These are phyloP conservation scores for Serilophus lunatus DNA, from an alignment of 2,113 vertebrate species.

Conservation along the genomic window DNA sequence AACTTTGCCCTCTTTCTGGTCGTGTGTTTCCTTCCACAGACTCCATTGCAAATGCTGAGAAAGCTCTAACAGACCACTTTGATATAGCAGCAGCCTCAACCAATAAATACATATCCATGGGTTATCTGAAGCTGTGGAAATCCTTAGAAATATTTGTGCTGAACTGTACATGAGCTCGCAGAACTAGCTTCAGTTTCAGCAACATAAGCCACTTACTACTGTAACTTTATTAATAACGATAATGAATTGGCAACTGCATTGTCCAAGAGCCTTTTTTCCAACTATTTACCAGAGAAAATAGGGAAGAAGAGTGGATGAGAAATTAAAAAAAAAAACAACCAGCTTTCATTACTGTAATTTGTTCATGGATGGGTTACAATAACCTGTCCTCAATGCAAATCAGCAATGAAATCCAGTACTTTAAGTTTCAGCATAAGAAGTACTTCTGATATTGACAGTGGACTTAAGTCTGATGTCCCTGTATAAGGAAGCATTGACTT, in stretches of 20 bases:
- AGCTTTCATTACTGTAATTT: not conserved
- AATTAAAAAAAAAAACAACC: not conserved
- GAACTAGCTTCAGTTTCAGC: not conserved
- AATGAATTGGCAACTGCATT: not conserved
- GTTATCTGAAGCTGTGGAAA: not conserved
- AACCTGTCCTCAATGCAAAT: not conserved
- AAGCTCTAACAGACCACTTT: not conserved
- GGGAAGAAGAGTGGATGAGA: not conserved
- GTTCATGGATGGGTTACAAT: not conserved
- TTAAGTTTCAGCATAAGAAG: conserved; percentile 6
- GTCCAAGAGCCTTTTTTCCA: not conserved
- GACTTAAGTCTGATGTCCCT: not conserved
- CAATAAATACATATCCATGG: not conserved
- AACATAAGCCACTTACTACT: not conserved
- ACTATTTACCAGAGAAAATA: not conserved
- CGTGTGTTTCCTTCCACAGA: not conserved
- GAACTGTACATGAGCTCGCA: not conserved
- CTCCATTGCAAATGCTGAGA: not conserved
- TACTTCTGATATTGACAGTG: conserved; percentile 7
- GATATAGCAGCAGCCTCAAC: not conserved
- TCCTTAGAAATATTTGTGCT: not conserved
- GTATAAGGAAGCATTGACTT: conserved; percentile 24
- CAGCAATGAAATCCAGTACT: not conserved
- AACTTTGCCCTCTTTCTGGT: not conserved
- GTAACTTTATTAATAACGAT: not conserved